Conservation (phyloP, 1,140 invertebrate species). For the Antheraea mylitta region DNA sequence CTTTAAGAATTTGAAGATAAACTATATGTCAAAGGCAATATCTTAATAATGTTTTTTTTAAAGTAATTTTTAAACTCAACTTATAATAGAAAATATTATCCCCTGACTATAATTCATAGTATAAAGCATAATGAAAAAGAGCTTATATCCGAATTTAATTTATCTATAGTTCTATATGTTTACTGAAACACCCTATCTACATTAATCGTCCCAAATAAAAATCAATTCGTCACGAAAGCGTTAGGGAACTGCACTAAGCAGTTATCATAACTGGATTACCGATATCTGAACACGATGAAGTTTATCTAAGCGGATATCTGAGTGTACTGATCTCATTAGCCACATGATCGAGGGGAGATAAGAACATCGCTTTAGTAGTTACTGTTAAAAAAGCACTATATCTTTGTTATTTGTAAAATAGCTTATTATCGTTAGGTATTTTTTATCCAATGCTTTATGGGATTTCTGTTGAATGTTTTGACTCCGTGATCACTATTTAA, state of each 20-base stretch:
- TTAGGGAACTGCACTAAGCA: neutral
- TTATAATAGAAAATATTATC: too few relatives aligned
- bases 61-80: too few relatives aligned
- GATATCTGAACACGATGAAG: neutral
- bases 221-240: neutral
- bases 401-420: neutral
- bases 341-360: neutral
- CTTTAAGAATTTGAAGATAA: too few relatives aligned
- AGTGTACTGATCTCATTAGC: neutral
- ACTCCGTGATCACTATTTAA: too few relatives aligned
- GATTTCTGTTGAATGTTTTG: too few relatives aligned
- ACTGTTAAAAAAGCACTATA: neutral
- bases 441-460: too few relatives aligned
- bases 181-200: neutral
- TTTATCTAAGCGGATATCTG: neutral
- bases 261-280: constrained; percentile 3
- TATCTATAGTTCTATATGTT: neutral
- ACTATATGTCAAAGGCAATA: too few relatives aligned
- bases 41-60: too few relatives aligned
- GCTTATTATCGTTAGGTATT: too few relatives aligned
- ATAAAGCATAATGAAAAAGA: neutral
- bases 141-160: neutral
- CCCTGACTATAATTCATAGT: too few relatives aligned
- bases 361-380: neutral
- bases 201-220: neutral